Evolutionary conservation across 2,113 vertebrate genomes (phyloP).

Genomic region (Lanius collurio): DNA sequence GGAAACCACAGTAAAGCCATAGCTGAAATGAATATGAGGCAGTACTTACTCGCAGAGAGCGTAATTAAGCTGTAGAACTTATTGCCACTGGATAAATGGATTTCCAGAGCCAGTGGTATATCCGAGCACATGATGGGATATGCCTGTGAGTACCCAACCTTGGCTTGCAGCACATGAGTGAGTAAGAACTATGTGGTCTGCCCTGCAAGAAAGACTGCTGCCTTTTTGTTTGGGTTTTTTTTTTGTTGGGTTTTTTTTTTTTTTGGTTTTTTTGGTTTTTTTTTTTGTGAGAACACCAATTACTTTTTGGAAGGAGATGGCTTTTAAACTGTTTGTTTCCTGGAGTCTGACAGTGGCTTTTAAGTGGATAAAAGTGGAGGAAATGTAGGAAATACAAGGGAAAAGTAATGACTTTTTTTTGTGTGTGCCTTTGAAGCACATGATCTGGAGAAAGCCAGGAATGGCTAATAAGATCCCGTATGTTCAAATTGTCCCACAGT

Average conservation of each 20-base stretch:
- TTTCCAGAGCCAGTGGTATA: slow-evolving; percentile 21
- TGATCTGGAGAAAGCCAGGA: slow-evolving; percentile 6
- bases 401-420: background rate
- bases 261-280: background rate
- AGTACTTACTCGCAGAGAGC: background rate
- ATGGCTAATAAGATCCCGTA: background rate
- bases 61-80: slow-evolving; percentile 13
- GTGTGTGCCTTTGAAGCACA: background rate
- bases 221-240: background rate
- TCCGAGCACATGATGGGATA: slow-evolving; percentile 15
- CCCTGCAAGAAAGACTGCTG: background rate
- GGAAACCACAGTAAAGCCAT: slow-evolving; percentile 56
- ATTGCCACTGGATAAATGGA: slow-evolving; percentile 34
- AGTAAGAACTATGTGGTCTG: slow-evolving; percentile 45
- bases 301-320: slow-evolving; percentile 12
- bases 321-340: slow-evolving; percentile 23
- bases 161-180: slow-evolving; percentile 11
- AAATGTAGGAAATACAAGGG: background rate
- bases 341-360: slow-evolving; percentile 11
- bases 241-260: background rate
- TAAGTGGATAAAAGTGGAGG: slow-evolving; percentile 17
- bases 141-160: slow-evolving; percentile 34
- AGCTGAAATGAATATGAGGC: slow-evolving; percentile 2
- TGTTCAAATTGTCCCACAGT: background rate
- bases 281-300: background rate